These are phyloP conservation scores for Pandemis cinnamomeana DNA, from an alignment of 2,888 invertebrate species.

Conservation along the genomic window DNA sequence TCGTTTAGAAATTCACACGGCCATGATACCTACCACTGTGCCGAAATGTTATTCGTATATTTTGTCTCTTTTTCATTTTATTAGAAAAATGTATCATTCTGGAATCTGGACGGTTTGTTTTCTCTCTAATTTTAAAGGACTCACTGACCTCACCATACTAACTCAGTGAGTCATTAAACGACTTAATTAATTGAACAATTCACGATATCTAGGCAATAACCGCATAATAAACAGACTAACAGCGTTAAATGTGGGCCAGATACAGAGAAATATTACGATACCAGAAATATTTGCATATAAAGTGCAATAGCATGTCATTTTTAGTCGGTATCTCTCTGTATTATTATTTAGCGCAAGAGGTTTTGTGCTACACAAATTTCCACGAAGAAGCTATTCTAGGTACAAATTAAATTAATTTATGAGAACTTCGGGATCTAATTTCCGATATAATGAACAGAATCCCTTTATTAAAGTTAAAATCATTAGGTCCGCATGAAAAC, in stretches of 20 bases:
- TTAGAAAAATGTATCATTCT: too few relatives aligned
- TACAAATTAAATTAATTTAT: background rate
- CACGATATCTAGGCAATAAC: background rate
- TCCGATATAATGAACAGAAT: too few relatives aligned
- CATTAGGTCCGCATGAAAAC: too few relatives aligned
- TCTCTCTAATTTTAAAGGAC: too few relatives aligned
- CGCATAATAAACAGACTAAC: background rate
- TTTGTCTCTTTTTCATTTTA: too few relatives aligned
- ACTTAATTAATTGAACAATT: constrained; percentile 1
- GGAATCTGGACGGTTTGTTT: too few relatives aligned
- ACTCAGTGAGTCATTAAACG: background rate
- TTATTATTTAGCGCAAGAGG: background rate
- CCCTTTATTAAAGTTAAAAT: too few relatives aligned
- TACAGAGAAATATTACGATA: constrained; percentile 9
- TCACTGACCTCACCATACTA: background rate
- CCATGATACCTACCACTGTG: too few relatives aligned
- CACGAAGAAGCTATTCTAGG: background rate
- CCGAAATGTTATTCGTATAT: too few relatives aligned
- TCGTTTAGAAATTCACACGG: too few relatives aligned
- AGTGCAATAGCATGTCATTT: constrained; percentile 13
- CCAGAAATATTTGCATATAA: constrained; percentile 19
- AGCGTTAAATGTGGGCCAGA: constrained; percentile 8
- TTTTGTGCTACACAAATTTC: background rate
- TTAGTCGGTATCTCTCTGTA: constrained; percentile 1
- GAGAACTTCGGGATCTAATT: background rate